phyloP scores from a whole-genome alignment of 2,797 vertebrate species.

The Cyclura pinguis region DNA sequence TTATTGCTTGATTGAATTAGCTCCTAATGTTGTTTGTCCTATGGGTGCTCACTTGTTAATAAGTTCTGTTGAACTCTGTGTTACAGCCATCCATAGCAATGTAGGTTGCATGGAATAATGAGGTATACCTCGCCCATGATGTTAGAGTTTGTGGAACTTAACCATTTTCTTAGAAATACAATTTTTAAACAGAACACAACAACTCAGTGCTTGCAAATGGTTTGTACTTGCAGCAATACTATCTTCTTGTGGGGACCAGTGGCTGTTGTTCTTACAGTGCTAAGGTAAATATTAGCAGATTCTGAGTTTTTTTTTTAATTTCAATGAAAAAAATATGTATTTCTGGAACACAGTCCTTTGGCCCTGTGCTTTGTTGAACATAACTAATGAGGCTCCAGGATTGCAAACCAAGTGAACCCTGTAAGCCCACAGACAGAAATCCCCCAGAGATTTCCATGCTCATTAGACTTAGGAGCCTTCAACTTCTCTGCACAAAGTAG shows the following conservation, averaged over 20 bases:
- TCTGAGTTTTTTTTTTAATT: slow-evolving; percentile 5
- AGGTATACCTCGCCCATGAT: rapidly evolving
- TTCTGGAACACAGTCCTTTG: slow-evolving; percentile 40
- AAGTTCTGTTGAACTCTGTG: background rate
- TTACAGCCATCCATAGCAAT: background rate
- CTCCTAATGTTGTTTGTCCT: slow-evolving; percentile 8
- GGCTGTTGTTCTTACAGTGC: background rate
- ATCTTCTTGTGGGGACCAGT: background rate
- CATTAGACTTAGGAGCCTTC: slow-evolving; percentile 61
- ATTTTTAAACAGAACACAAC: slow-evolving; percentile 6
- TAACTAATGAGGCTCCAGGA: slow-evolving; percentile 58
- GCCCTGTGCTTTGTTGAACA: slow-evolving; percentile 48
- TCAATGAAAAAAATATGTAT: background rate
- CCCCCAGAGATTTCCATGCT: slow-evolving; percentile 67
- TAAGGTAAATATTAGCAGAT: slow-evolving; percentile 41
- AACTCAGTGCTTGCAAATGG: background rate
- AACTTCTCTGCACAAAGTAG: slow-evolving; percentile 36
- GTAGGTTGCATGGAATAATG: background rate
- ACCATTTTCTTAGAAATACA: rapidly evolving
- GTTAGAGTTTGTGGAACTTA: slow-evolving; percentile 14
- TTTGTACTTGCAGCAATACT: slow-evolving; percentile 1
- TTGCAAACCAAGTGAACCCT: slow-evolving; percentile 59
- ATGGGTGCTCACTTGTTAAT: background rate
- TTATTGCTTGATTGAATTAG: slow-evolving; percentile 1
- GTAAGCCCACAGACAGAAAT: slow-evolving; percentile 41